Conservation (phyloP, 2,888 invertebrate genomes). For the Rugalucina vietnamica region DNA sequence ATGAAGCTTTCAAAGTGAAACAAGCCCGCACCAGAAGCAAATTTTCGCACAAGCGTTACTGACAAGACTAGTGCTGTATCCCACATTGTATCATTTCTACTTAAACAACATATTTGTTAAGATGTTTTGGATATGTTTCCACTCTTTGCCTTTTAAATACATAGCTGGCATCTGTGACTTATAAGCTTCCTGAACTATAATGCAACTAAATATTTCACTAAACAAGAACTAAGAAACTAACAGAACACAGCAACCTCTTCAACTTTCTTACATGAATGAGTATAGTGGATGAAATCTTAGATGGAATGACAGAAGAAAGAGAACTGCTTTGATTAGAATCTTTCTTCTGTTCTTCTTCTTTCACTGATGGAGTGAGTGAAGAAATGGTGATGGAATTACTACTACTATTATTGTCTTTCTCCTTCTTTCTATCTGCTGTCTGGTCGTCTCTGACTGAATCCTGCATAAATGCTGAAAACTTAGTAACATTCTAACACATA, state of each 20-base stretch:
- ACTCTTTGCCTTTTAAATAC: no score
- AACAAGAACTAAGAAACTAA: background rate
- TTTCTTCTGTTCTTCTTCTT: conserved; percentile 3
- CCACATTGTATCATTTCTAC: no score
- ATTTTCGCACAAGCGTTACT: no score
- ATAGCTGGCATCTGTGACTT: no score
- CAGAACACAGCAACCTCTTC: background rate
- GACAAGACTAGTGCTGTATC: no score
- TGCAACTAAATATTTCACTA: no score
- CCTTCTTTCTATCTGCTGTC: background rate
- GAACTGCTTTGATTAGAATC: background rate
- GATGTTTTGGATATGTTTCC: no score
- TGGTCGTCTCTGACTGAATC: background rate
- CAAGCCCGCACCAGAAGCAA: no score
- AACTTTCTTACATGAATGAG: background rate
- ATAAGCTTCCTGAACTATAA: no score
- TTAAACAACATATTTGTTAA: no score
- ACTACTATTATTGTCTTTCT: background rate
- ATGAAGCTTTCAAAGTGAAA: no score
- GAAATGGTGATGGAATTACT: background rate
- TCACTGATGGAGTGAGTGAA: background rate
- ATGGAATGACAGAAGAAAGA: background rate
- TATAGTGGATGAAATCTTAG: background rate
- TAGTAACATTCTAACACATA: background rate
- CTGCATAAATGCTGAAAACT: background rate